Conservation (phyloP, 2,888 invertebrate species). For the Drosophila kuntzei region DNA sequence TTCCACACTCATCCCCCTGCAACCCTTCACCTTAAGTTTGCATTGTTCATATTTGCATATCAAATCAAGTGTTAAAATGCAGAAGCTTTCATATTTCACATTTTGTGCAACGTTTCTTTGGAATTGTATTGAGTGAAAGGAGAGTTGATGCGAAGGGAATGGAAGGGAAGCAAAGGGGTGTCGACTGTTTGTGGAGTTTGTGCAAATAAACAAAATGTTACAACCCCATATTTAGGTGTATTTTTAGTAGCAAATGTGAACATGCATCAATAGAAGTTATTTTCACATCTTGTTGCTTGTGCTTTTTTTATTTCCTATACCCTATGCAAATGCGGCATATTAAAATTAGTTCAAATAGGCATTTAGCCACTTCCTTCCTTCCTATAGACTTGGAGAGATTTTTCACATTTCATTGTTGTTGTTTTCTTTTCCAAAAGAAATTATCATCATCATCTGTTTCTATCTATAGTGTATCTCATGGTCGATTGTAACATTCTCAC, state of each 20-base stretch:
- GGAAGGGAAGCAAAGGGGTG: neutral
- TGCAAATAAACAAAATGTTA: constrained; percentile 20
- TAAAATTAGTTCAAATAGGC: neutral
- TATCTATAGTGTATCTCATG: constrained; percentile 3
- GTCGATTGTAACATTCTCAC: neutral
- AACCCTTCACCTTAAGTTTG: constrained; percentile 17
- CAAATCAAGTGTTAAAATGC: constrained; percentile 77
- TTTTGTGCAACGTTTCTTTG: constrained; percentile 49
- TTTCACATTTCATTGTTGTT: too few relatives aligned
- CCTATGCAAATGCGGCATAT: neutral
- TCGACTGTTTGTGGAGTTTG: constrained; percentile 22
- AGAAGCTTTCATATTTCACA: constrained; percentile 46
- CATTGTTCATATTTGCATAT: constrained; percentile 75
- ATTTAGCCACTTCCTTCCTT: too few relatives aligned
- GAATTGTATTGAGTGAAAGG: constrained; percentile 17
- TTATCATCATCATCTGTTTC: too few relatives aligned
- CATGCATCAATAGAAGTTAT: neutral
- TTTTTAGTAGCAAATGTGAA: constrained; percentile 8
- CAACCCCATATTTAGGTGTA: constrained; percentile 11
- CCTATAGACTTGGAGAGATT: too few relatives aligned
- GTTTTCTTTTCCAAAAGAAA: too few relatives aligned
- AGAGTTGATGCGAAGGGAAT: neutral
- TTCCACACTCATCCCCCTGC: constrained; percentile 3
- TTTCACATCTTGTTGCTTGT: neutral
- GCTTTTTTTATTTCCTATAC: neutral